Conservation (phyloP, 2,113 vertebrate genomes). For the Takifugu bimaculatus region DNA sequence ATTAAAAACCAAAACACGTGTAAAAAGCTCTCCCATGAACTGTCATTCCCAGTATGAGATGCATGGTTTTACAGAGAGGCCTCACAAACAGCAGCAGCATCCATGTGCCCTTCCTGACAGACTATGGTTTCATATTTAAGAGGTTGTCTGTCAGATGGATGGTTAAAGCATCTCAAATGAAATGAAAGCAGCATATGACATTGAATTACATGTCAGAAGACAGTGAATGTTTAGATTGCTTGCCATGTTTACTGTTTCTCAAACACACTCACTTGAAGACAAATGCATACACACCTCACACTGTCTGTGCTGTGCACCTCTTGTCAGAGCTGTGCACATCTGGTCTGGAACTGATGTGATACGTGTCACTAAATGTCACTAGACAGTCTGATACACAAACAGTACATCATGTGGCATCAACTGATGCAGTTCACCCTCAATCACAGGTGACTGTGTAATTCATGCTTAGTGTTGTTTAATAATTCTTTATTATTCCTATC, state of each 20-base stretch:
- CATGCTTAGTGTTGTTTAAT: too few species aligned
- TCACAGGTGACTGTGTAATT: too few species aligned
- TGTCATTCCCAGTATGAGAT: conserved; percentile 26
- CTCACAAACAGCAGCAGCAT: too few species aligned
- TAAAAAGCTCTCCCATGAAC: conserved; percentile 13
- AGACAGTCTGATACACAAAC: too few species aligned
- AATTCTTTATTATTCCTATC: too few species aligned
- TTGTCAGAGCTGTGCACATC: too few species aligned
- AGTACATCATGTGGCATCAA: too few species aligned
- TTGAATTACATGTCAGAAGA: conserved; percentile 31
- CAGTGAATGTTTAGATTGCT: conserved; percentile 25
- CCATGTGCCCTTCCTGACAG: conserved; percentile 30
- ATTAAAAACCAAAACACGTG: neutral
- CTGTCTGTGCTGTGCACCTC: too few species aligned
- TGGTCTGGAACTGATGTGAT: too few species aligned
- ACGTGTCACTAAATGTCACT: too few species aligned
- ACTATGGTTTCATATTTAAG: conserved; percentile 23
- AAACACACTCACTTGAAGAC: conserved; percentile 1
- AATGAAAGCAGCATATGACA: conserved; percentile 28
- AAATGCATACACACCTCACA: too few species aligned
- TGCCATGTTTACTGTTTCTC: conserved; percentile 2
- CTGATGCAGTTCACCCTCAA: too few species aligned
- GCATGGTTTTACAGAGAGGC: neutral
- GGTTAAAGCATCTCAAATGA: conserved; percentile 38
- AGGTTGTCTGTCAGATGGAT: conserved; percentile 32